phyloP scores from a whole-genome alignment of 2,888 invertebrate species.

The Philereme vetulata region DNA sequence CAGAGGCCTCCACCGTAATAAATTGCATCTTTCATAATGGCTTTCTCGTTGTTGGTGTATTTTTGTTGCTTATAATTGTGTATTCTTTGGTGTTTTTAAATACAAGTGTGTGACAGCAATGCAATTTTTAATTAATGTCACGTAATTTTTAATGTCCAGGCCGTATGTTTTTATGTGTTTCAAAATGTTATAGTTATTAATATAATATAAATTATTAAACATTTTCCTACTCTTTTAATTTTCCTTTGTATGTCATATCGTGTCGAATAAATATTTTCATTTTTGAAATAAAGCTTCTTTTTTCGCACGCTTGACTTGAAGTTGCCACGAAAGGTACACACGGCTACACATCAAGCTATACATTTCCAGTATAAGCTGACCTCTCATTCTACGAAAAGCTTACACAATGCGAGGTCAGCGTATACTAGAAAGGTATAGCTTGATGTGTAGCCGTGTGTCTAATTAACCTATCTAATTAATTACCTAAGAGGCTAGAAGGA shows the following conservation, averaged over 20 bases:
- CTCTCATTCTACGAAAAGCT: too few species aligned
- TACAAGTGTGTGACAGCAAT: slow-evolving; percentile 25
- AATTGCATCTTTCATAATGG: slow-evolving; percentile 46
- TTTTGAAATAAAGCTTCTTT: too few species aligned
- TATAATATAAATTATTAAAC: slow-evolving; percentile 14
- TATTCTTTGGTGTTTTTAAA: background rate
- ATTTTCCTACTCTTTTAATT: background rate
- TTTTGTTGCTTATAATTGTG: slow-evolving; percentile 4
- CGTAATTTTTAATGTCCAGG: slow-evolving; percentile 21
- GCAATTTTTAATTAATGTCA: slow-evolving; percentile 31
- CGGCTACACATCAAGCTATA: too few species aligned
- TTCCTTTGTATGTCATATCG: background rate
- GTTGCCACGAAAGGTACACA: too few species aligned
- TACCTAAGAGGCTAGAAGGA: too few species aligned
- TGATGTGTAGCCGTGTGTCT: too few species aligned
- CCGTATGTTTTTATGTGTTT: slow-evolving; percentile 18
- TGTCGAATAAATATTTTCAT: too few species aligned
- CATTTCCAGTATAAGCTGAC: too few species aligned
- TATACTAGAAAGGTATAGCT: too few species aligned
- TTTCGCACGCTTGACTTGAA: too few species aligned
- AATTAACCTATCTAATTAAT: too few species aligned
- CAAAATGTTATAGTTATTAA: background rate
- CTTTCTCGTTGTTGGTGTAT: slow-evolving; percentile 2
- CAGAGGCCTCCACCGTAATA: slow-evolving; percentile 48
- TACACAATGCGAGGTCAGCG: too few species aligned